These are phyloP conservation scores for Phlogophora meticulosa DNA, from an alignment of 2,888 invertebrate genomes.

Conservation along the genomic window DNA sequence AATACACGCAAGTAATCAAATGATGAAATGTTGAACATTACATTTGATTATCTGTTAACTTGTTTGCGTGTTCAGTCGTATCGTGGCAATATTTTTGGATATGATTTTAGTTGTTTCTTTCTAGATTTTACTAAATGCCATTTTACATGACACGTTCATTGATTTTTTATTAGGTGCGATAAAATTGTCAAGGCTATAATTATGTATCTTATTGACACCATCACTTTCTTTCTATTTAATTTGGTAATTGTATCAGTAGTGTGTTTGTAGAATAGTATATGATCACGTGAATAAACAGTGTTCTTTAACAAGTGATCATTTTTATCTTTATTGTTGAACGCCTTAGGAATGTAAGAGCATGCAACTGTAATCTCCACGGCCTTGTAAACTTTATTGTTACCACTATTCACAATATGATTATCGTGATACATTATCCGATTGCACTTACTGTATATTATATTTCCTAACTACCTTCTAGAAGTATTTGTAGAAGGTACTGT, in stretches of 20 bases:
- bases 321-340: slow-evolving; percentile 52
- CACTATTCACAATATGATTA: slow-evolving; percentile 16
- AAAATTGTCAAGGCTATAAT: not conserved
- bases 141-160: not conserved
- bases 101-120: slow-evolving; percentile 26
- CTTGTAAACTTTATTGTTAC: slow-evolving; percentile 50
- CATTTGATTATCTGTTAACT: slow-evolving; percentile 16
- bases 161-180: slow-evolving; percentile 9
- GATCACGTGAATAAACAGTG: slow-evolving; percentile 51
- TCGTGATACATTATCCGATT: slow-evolving; percentile 23
- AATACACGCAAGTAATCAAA: slow-evolving; percentile 41
- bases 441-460: slow-evolving; percentile 12
- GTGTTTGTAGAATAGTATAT: not conserved
- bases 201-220: slow-evolving; percentile 2
- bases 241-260: slow-evolving; percentile 10
- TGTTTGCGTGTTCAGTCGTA: slow-evolving; percentile 31
- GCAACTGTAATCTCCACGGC: slow-evolving; percentile 45
- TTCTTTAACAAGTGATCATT: slow-evolving; percentile 24
- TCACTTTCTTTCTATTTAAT: not conserved
- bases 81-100: slow-evolving; percentile 26
- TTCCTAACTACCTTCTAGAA: slow-evolving; percentile 1
- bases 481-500: not conserved
- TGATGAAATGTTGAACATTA: slow-evolving; percentile 31
- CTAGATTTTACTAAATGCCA: slow-evolving; percentile 1
- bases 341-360: slow-evolving; percentile 42